Conservation (phyloP, 1,140 invertebrate species). For the Anastrepha obliqua region DNA sequence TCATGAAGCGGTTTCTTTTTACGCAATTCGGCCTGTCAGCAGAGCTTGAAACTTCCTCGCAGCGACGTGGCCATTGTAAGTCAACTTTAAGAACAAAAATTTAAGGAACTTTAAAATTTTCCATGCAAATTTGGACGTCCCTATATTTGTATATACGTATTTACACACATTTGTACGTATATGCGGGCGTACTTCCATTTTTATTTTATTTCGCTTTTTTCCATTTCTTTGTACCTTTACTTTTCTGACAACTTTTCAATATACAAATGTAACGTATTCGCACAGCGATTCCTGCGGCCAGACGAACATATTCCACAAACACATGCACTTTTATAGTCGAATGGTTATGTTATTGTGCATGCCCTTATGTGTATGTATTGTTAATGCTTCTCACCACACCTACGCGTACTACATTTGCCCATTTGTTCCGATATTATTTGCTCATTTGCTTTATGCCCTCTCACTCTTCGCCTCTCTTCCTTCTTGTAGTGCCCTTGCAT, state of each 20-base stretch:
- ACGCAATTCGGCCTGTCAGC: no score
- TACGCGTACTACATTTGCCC: background rate
- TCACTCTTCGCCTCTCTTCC: background rate
- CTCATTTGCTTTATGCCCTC: slow-evolving; percentile 35
- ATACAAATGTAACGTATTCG: background rate
- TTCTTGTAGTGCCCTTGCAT: background rate
- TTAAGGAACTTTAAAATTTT: no score
- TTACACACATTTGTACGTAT: background rate
- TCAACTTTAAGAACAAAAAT: no score
- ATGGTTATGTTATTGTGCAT: background rate
- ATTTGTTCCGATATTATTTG: slow-evolving; percentile 50
- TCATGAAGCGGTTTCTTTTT: no score
- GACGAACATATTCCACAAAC: background rate
- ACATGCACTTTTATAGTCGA: background rate
- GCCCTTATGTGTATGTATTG: no score
- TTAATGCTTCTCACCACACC: background rate
- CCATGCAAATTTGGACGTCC: no score
- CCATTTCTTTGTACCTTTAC: no score
- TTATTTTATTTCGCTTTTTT: slow-evolving; percentile 3
- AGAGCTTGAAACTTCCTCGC: no score
- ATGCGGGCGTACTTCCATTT: background rate
- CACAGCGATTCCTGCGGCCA: background rate
- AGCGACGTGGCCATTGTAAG: no score
- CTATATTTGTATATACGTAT: background rate
- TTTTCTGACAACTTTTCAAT: background rate